phyloP scores from a whole-genome alignment of 2,113 vertebrate genomes.

The Acinonyx jubatus region DNA sequence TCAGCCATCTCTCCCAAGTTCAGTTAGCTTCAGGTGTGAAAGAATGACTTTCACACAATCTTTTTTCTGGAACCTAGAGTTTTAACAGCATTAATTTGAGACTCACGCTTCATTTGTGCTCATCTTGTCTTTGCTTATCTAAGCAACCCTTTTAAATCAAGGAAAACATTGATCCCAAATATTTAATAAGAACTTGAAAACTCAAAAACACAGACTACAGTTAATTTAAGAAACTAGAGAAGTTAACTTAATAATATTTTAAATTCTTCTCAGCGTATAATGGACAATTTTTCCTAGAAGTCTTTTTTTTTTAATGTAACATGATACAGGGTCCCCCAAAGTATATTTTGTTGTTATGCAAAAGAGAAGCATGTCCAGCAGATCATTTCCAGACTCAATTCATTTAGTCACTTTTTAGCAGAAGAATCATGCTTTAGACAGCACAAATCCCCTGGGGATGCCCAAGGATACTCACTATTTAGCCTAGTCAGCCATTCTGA shows the following conservation, averaged over 20 bases:
- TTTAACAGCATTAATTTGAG: neutral
- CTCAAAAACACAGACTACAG: neutral
- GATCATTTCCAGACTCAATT: constrained; percentile 20
- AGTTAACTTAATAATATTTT: neutral
- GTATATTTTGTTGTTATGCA: neutral
- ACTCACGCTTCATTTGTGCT: neutral
- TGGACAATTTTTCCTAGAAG: neutral
- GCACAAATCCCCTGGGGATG: neutral
- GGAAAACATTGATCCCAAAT: neutral
- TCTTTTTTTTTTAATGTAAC: neutral
- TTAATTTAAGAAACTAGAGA: neutral
- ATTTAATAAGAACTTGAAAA: neutral
- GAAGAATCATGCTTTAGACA: neutral
- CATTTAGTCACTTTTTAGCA: neutral
- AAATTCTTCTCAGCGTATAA: neutral
- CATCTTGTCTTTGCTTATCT: neutral
- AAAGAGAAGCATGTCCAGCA: neutral
- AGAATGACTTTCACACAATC: neutral
- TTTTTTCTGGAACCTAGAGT: neutral
- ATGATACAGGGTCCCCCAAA: neutral
- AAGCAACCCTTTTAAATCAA: neutral
- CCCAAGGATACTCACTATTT: neutral
- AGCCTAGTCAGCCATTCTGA: neutral
- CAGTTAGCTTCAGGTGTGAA: neutral
- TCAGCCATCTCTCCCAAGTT: neutral